phyloP scores from a whole-genome alignment of 2,797 vertebrate genomes.

The Brotogeris chrysoptera region DNA sequence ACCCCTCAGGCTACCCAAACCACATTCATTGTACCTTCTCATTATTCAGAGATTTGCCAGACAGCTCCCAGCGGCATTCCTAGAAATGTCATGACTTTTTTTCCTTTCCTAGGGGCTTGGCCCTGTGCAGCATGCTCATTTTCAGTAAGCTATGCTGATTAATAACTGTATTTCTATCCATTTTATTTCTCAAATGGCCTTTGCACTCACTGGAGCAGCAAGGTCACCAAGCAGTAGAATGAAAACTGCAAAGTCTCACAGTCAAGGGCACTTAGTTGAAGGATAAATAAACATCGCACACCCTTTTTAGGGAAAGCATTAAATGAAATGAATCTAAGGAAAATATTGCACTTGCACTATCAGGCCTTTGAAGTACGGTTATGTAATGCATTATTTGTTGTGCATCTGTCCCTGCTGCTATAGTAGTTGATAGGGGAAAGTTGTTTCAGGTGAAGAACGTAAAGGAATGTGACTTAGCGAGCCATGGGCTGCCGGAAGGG shows the following conservation, averaged over 20 bases:
- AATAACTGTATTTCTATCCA: conserved; percentile 35
- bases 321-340: conserved; percentile 20
- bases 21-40: conserved; percentile 7
- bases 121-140: background rate
- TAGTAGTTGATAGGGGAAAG: conserved; percentile 26
- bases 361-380: conserved; percentile 26
- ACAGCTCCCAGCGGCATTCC: conserved; percentile 15
- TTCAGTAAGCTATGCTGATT: conserved; percentile 28
- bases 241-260: background rate
- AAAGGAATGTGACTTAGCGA: background rate
- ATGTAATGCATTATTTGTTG: conserved; percentile 65
- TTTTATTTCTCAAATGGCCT: conserved; percentile 55
- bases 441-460: background rate
- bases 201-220: background rate
- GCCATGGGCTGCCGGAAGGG: background rate
- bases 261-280: background rate
- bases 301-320: background rate
- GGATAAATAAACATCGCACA: background rate
- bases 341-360: background rate
- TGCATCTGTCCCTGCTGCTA: conserved; percentile 22
- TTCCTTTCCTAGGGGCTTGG: conserved; percentile 6
- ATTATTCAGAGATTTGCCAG: conserved; percentile 17
- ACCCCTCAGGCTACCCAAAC: background rate
- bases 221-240: background rate
- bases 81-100: conserved; percentile 59